Evolutionary conservation across 2,888 invertebrate species (phyloP), one percentile per base, ranked within the genome.

Genomic region (Chrysopilus asiliformis): DNA sequence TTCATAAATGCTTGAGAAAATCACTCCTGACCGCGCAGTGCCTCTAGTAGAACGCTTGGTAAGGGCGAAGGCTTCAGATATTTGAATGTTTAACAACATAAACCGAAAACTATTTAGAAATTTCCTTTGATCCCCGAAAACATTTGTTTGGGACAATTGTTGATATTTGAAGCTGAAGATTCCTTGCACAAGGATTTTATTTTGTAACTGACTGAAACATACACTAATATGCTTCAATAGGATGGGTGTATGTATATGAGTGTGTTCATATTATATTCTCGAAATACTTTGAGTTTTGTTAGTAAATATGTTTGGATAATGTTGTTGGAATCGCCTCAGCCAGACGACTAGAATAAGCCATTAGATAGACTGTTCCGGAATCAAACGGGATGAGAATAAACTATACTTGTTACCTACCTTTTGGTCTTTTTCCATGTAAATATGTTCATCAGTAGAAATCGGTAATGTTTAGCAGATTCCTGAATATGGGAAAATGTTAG

Each of bases 101-200:
- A 42, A 42, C 42, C 42, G 41, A 40, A 43, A 43, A 43, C 40
- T 40, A 41, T 42, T 42, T 39, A 41, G 43, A 43, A 40, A 43
- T 43, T 43, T 43, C 41, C 43, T 43, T 43, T 43, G 43, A 43
- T 43, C 43, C 43, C 39, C 30, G 38, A 40, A 42, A 43, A 41
- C 43, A 43, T 41, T 43, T 43, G 43, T 43, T 43, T 39, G 43
- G 41, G 43, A 43, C 43, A 43, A 43, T 43, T 43, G 43, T 43
- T 43, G 43, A 43, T 43, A 43, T 43, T 43, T 39, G 34, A 22
- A 40, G 32, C 34, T 42, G 36, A 37, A 39, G 41, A 41, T 39
- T 38, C 36, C 38, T 24, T 32, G 14, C 35, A 40, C 31, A 28
- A 31, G 19, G 19, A 12, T 19, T 18, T 7, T 14, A 28, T 8